Conservation (phyloP, 37 sponge, comb jelly and placozoan genomes). For the Axinella damicornis region DNA sequence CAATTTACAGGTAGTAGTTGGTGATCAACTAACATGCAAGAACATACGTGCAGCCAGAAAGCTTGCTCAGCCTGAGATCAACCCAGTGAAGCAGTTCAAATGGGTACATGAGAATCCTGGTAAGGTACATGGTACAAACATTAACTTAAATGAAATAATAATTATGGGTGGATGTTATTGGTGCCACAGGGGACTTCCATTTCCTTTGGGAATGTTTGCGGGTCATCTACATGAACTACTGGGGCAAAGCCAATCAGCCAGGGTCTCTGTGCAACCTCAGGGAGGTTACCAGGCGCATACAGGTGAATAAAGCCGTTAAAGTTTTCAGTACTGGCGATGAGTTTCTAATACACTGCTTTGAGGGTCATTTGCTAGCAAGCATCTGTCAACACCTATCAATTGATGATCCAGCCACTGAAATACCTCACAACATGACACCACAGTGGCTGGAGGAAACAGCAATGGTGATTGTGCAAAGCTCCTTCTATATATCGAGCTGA, state of each 20-base stretch:
- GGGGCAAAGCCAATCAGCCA: not conserved
- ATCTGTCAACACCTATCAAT: too few species aligned
- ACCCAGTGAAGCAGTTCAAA: not conserved
- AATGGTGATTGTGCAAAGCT: too few species aligned
- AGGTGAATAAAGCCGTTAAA: constrained; percentile 15
- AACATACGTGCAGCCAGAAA: not conserved
- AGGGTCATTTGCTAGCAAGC: not conserved
- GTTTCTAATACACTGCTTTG: constrained; percentile 1
- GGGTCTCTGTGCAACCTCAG: constrained; percentile 23
- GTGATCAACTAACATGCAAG: constrained; percentile 40
- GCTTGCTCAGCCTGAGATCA: not conserved
- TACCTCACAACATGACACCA: too few species aligned
- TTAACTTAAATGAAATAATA: too few species aligned
- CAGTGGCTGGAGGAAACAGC: too few species aligned
- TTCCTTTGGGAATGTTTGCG: constrained; percentile 35
- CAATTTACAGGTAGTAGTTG: constrained; percentile 27
- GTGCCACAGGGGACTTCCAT: constrained; percentile 16
- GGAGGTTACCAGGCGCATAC: not conserved
- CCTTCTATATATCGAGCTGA: not conserved
- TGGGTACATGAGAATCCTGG: constrained; percentile 53
- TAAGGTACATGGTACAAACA: not conserved
- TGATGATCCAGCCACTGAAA: too few species aligned
- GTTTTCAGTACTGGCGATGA: constrained; percentile 23
- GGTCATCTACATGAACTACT: not conserved
- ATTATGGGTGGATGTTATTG: too few species aligned